A percentile compares a stretch with the other conserved stretches of the same genome.
phyloP scores from a whole-genome alignment of 2,888 invertebrate species.

The Sisyra nigra region DNA sequence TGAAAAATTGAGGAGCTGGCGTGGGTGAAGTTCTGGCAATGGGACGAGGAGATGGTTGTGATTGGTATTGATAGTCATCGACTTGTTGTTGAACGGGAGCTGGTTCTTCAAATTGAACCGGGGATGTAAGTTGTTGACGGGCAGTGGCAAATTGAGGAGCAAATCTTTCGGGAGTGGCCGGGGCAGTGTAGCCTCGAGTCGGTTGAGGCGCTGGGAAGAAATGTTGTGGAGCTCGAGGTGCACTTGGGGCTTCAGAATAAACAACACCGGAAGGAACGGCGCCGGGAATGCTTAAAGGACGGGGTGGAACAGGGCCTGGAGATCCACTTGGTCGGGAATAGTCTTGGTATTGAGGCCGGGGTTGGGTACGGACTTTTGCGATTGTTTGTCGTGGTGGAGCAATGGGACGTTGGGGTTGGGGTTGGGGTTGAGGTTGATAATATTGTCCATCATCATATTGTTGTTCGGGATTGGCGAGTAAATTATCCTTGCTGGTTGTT shows the following conservation, averaged over 20 bases:
- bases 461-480: slow-evolving; percentile 20
- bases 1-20: slow-evolving; percentile 16
- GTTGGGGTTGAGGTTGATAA: slow-evolving; percentile 16
- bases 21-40: slow-evolving; percentile 13
- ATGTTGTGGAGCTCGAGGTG: slow-evolving; percentile 19
- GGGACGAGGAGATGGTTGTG: slow-evolving; percentile 13
- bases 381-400: slow-evolving; percentile 18
- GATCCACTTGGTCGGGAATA: background rate
- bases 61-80: slow-evolving; percentile 11
- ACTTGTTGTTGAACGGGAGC: slow-evolving; percentile 8
- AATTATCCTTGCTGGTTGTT: slow-evolving; percentile 28
- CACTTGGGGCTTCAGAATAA: slow-evolving; percentile 16
- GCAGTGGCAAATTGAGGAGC: slow-evolving; percentile 2
- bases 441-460: slow-evolving; percentile 28
- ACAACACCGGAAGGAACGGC: slow-evolving; percentile 20
- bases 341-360: slow-evolving; percentile 16
- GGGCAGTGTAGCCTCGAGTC: background rate
- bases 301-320: slow-evolving; percentile 2
- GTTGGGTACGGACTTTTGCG: slow-evolving; percentile 9
- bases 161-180: slow-evolving; percentile 10
- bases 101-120: slow-evolving; percentile 6
- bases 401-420: slow-evolving; percentile 18
- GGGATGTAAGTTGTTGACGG: slow-evolving; percentile 12
- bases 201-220: slow-evolving; percentile 16
- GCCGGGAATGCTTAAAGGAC: slow-evolving; percentile 23